A percentile compares a stretch with the other conserved stretches of the same genome.
These are phyloP conservation scores for Halyomorpha halys DNA, from an alignment of 1,140 invertebrate genomes.

Conservation along the genomic window DNA sequence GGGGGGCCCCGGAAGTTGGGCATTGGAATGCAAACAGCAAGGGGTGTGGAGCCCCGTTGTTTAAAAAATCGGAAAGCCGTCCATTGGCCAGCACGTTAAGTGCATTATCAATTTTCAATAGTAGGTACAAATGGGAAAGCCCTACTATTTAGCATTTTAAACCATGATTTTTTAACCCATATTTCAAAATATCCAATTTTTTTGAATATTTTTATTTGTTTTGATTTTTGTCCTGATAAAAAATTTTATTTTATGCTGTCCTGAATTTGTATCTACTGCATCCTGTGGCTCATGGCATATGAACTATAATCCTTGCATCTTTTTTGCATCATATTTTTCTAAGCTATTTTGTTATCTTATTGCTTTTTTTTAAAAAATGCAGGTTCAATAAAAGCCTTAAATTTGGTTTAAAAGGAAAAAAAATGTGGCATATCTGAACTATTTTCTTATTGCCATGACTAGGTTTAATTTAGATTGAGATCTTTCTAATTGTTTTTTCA, in stretches of 20 bases:
- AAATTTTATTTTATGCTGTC: neutral
- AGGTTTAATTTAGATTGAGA: too few relatives aligned
- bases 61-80: constrained; percentile 15
- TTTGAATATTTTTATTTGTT: constrained; percentile 3
- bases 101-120: constrained; percentile 1
- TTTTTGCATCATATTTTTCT: too few relatives aligned
- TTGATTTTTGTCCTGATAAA: neutral
- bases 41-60: neutral
- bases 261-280: neutral
- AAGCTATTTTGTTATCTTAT: too few relatives aligned
- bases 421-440: too few relatives aligned
- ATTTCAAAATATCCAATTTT: neutral
- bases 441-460: too few relatives aligned
- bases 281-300: too few relatives aligned
- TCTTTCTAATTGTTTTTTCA: too few relatives aligned
- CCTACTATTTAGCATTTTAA: neutral
- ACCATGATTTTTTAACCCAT: neutral
- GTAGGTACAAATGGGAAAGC: constrained; percentile 1
- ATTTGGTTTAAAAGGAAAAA: too few relatives aligned
- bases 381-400: too few relatives aligned
- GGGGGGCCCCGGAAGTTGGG: constrained; percentile 11
- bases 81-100: constrained; percentile 8
- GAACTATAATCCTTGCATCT: too few relatives aligned
- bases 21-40: neutral
- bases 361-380: too few relatives aligned